Evolutionary conservation across 1,140 invertebrate species (phyloP), one percentile per base, ranked within the genome.

Genomic region (Arion vulgaris): DNA sequence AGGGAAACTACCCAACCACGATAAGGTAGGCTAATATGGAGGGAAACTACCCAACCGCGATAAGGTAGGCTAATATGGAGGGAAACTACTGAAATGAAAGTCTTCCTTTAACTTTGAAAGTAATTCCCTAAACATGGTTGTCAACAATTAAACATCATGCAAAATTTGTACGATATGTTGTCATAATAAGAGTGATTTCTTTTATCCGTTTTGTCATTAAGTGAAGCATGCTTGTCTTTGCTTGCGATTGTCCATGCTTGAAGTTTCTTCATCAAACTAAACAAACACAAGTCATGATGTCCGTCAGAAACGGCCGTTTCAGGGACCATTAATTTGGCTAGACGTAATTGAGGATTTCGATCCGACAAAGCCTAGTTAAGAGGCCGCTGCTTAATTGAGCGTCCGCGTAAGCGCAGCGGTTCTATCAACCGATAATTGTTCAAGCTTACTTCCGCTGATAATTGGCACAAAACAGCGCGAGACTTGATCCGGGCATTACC

Each of bases 241-340:
- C 51, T 57, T 26, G 23, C 51, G 51, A 17, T 23, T 57, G 51
- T 57, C 51, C 51, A 57, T 57, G 9, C 51, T 57, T 57, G 51
- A 57, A 57, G 51, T 23, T 23, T 2, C 51, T n/a, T 57, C 51
- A 57, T 57, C 23, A 57, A 57, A 1, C 51, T 57, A 57, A 57
- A 57, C 68, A 69, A 9, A 69, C 68, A 36, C 68, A 36, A 34
- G 68, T 69, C 71, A 73, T 41, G 5, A 73, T 26, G 39, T 7
- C 71, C 34, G 71, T 39, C 71, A n/a, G 39, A 45, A 38, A 38
- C 36, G 36, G 26, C 15, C 34, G 2, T 41, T 73, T 73, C 71
- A 73, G 45, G 71, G 71, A n/a, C 71, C 71, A 73, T 73, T 73
- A 73, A 73, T 73, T 41, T 73, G 71, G 71, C 71, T 38, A 38